Conservation (phyloP, 2,888 invertebrate species). For the Prenolepis imparis region DNA sequence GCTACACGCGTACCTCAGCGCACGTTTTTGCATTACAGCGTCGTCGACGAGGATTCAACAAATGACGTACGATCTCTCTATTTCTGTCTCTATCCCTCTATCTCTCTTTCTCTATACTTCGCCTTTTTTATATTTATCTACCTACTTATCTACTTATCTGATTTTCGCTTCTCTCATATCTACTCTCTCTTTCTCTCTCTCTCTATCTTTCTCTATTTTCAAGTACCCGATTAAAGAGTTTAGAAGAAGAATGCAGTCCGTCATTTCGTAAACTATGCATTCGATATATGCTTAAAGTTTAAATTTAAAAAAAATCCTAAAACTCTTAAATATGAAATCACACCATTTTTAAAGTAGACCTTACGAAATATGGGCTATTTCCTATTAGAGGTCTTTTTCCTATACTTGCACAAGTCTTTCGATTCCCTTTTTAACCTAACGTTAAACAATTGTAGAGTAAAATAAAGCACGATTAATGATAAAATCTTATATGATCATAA, state of each 20-base stretch:
- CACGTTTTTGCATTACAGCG: constrained; percentile 56
- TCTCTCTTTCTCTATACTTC: constrained; percentile 2
- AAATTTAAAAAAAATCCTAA: background rate
- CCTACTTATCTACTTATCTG: constrained; percentile 5
- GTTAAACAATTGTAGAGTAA: background rate
- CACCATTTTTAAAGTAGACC: background rate
- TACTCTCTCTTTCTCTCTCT: background rate
- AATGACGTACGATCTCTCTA: constrained; percentile 74
- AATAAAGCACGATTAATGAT: constrained; percentile 2
- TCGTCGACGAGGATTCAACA: constrained; percentile 68
- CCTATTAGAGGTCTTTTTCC: constrained; percentile 2
- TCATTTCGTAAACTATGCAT: background rate
- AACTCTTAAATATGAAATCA: background rate
- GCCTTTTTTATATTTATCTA: constrained; percentile 7
- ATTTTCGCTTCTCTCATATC: background rate
- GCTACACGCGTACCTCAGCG: constrained; percentile 72
- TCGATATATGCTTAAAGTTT: background rate
- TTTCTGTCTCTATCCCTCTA: constrained; percentile 59
- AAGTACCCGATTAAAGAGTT: constrained; percentile 17
- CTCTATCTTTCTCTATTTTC: constrained; percentile 9
- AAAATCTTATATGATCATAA: background rate
- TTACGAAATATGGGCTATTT: background rate
- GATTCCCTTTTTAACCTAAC: constrained; percentile 5
- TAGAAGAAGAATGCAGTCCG: constrained; percentile 12
- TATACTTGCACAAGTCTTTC: constrained; percentile 12